Conservation (phyloP, 2,113 vertebrate genomes). For the Poeciliopsis retropinna region DNA sequence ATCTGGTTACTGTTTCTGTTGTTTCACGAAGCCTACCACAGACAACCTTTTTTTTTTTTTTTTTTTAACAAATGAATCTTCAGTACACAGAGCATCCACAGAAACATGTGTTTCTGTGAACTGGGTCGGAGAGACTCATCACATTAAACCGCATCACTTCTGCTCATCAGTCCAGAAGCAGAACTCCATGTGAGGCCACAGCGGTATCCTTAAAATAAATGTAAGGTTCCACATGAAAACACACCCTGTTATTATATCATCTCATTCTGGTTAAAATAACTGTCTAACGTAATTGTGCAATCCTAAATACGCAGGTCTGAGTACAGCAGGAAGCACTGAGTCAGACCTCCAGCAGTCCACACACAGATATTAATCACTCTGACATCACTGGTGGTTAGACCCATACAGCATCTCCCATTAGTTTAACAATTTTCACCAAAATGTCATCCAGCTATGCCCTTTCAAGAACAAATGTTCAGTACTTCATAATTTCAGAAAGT, state of each 20-base stretch:
- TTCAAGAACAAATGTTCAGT: too few species aligned
- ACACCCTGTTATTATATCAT: neutral
- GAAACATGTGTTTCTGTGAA: slow-evolving; percentile 39
- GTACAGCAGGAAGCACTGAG: slow-evolving; percentile 15
- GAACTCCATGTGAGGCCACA: slow-evolving; percentile 12
- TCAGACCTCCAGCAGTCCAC: slow-evolving; percentile 5
- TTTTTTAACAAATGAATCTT: too few species aligned
- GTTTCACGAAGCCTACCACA: too few species aligned
- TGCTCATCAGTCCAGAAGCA: slow-evolving; percentile 23
- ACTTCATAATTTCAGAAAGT: too few species aligned
- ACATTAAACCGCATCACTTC: slow-evolving; percentile 45
- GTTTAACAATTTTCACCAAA: too few species aligned
- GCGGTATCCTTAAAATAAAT: neutral
- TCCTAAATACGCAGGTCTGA: neutral
- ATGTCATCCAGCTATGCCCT: too few species aligned
- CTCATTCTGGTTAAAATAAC: neutral
- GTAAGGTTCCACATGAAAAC: slow-evolving; percentile 6
- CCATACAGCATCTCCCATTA: neutral
- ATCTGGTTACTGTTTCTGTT: too few species aligned
- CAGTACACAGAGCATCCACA: too few species aligned
- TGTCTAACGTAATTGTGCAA: neutral
- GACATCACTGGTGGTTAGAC: neutral
- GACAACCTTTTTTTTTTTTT: too few species aligned
- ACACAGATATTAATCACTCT: neutral
- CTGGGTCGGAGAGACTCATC: slow-evolving; percentile 36